phyloP scores from a whole-genome alignment of 2,113 vertebrate genomes.

The Ondatra zibethicus region DNA sequence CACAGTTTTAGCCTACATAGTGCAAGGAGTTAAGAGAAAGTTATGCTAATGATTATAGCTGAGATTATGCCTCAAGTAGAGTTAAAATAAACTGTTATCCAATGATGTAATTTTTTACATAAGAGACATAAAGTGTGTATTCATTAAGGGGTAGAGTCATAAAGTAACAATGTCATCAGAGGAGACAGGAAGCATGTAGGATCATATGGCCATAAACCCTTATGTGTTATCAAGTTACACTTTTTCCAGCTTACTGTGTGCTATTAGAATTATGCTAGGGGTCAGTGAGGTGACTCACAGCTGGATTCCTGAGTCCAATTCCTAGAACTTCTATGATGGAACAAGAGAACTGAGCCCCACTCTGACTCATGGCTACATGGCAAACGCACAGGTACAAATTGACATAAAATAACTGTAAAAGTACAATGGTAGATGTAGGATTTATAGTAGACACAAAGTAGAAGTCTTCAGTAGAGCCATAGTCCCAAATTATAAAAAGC shows the following conservation, averaged over 20 bases:
- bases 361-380: neutral
- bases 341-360: neutral
- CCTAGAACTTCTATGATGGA: neutral
- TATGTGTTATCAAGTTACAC: neutral
- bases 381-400: neutral
- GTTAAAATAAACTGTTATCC: neutral
- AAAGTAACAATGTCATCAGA: neutral
- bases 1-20: neutral
- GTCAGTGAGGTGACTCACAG: neutral
- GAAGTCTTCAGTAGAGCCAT: too few relatives aligned
- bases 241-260: neutral
- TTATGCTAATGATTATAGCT: neutral
- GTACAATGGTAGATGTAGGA: too few relatives aligned
- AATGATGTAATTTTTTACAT: neutral
- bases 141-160: neutral
- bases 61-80: neutral
- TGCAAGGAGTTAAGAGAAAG: neutral
- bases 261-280: neutral
- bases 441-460: too few relatives aligned
- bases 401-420: too few relatives aligned
- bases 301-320: neutral
- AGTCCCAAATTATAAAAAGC: too few relatives aligned
- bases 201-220: neutral
- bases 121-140: neutral
- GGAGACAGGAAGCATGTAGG: neutral